Evolutionary conservation across 2,797 vertebrate genomes (phyloP).

Genomic region (Potorous gilbertii): DNA sequence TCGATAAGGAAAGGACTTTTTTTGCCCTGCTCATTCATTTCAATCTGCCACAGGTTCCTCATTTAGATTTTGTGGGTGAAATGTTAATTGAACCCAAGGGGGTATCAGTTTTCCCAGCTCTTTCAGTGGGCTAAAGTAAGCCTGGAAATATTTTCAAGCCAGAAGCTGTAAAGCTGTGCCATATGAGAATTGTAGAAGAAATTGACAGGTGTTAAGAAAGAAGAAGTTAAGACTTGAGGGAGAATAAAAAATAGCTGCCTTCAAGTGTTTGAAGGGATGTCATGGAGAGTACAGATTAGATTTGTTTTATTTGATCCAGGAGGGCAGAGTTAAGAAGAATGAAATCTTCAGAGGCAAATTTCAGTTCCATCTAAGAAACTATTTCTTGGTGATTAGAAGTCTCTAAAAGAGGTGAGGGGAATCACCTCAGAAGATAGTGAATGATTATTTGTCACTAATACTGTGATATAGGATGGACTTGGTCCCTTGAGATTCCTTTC

Average conservation of each 20-base stretch:
- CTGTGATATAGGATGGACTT: neutral
- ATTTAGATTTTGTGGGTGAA: neutral
- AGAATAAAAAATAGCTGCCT: neutral
- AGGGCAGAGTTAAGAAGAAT: neutral
- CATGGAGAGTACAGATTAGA: neutral
- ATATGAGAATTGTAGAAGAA: neutral
- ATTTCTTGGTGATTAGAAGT: neutral
- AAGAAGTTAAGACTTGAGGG: neutral
- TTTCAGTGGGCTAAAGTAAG: neutral
- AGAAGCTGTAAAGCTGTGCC: neutral
- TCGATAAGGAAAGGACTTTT: neutral
- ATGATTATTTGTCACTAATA: neutral
- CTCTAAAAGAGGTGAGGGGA: neutral
- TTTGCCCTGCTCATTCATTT: neutral
- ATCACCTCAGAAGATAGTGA: neutral
- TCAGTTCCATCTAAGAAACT: neutral
- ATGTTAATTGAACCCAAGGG: neutral
- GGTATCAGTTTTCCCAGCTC: neutral
- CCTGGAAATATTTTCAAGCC: neutral
- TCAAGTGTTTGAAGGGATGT: neutral
- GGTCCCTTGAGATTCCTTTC: neutral
- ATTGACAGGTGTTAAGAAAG: neutral
- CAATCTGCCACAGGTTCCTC: neutral
- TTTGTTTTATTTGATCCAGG: neutral
- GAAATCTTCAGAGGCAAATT: neutral